Conservation (phyloP, 2,113 vertebrate species). For the Amia ocellicauda region DNA sequence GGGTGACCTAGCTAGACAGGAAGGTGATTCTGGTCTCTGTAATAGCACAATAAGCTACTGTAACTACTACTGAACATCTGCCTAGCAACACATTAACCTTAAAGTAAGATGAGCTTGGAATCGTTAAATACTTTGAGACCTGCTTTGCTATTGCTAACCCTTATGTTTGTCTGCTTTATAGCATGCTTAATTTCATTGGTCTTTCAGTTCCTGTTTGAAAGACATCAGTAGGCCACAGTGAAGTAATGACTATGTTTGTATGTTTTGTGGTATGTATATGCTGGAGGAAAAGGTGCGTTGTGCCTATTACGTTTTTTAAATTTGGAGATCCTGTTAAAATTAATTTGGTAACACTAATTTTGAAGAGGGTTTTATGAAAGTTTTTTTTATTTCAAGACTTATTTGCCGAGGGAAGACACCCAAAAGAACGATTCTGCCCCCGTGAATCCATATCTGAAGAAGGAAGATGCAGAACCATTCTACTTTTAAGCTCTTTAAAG, state of each 20-base stretch:
- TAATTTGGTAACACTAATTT: not conserved
- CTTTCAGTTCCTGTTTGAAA: conserved; percentile 3
- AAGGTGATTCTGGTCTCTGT: not conserved
- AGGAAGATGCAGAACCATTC: no score
- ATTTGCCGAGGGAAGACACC: no score
- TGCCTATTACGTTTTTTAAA: no score
- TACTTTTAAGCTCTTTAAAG: no score
- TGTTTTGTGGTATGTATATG: not conserved
- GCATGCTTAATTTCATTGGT: not conserved
- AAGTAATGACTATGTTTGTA: not conserved
- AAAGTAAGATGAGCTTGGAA: not conserved
- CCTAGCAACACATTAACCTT: not conserved
- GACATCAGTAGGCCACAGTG: conserved; percentile 1
- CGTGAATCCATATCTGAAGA: no score
- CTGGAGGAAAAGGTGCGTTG: not conserved
- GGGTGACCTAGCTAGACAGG: not conserved
- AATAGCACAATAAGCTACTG: not conserved
- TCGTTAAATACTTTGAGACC: not conserved
- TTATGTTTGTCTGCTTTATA: not conserved
- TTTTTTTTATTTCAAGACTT: no score
- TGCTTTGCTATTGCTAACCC: not conserved
- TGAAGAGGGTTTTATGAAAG: not conserved
- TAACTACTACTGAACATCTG: not conserved
- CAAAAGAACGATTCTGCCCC: no score
- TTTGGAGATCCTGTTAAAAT: no score